These are phyloP conservation scores for Junonia oenone DNA, from an alignment of 2,888 invertebrate species.

Conservation along the genomic window DNA sequence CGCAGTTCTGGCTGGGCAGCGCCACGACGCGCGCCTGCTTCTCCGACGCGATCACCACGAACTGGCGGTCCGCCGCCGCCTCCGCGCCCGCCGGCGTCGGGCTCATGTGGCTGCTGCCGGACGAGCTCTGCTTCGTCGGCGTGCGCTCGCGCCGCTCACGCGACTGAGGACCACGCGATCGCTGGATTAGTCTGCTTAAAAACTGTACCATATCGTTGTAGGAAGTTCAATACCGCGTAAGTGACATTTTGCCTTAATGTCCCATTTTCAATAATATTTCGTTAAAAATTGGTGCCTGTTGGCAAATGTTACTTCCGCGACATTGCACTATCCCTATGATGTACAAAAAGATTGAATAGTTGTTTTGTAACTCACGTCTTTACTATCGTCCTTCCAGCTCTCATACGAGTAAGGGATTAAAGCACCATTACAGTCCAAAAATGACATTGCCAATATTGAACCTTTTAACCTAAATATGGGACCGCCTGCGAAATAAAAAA, in stretches of 20 bases:
- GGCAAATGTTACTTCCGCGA: too few relatives aligned
- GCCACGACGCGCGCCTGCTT: slow-evolving; percentile 96
- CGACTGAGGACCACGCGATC: slow-evolving; percentile 33
- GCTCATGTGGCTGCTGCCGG: slow-evolving; percentile 84
- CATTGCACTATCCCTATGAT: too few relatives aligned
- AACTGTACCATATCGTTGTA: too few relatives aligned
- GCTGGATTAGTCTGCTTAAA: too few relatives aligned
- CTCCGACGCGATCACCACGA: slow-evolving; percentile 95
- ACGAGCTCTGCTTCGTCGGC: slow-evolving; percentile 82
- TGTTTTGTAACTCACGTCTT: slow-evolving; percentile 79
- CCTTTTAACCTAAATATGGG: slow-evolving; percentile 98
- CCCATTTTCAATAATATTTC: too few relatives aligned
- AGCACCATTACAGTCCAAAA: slow-evolving; percentile 96
- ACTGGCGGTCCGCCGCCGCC: slow-evolving; percentile 89
- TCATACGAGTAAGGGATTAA: slow-evolving; percentile 94
- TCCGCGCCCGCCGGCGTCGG: slow-evolving; percentile 81
- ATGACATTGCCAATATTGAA: slow-evolving; percentile 95
- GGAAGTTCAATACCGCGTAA: too few relatives aligned
- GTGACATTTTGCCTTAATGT: too few relatives aligned
- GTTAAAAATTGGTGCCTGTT: too few relatives aligned
- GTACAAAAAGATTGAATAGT: too few relatives aligned
- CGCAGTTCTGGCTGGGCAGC: slow-evolving; percentile 96
- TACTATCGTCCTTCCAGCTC: slow-evolving; percentile 94
- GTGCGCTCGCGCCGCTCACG: slow-evolving; percentile 70
- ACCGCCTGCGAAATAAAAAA: slow-evolving; percentile 83